phyloP scores from a whole-genome alignment of 2,797 vertebrate genomes.

The Dromococcyx pavoninus region DNA sequence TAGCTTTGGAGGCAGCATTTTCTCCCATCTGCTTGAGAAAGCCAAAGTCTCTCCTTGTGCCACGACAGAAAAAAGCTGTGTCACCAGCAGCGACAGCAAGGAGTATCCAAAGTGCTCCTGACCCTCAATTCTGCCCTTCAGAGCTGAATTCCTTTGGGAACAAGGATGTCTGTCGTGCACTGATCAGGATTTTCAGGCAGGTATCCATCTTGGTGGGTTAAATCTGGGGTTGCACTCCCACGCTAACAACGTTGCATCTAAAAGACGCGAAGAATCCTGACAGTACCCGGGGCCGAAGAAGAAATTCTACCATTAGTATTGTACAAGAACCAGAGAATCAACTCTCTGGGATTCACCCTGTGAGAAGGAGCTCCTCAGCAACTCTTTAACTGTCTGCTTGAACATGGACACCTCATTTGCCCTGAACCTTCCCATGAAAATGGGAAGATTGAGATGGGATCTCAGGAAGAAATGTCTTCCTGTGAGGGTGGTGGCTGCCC shows the following conservation, averaged over 20 bases:
- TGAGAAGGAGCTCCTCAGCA: background rate
- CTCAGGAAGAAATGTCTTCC: too few relatives aligned
- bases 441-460: too few relatives aligned
- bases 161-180: background rate
- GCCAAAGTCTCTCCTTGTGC: background rate
- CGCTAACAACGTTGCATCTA: background rate
- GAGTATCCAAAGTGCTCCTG: background rate
- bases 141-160: background rate
- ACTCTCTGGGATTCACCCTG: background rate
- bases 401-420: background rate
- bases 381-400: background rate
- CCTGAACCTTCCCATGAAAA: background rate
- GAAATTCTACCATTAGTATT: background rate
- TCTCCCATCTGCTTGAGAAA: background rate
- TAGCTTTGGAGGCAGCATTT: rapidly evolving
- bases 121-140: background rate
- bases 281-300: rapidly evolving
- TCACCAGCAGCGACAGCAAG: background rate
- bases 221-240: background rate
- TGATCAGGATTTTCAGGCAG: background rate
- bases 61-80: background rate
- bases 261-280: background rate
- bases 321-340: background rate
- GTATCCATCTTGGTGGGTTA: background rate
- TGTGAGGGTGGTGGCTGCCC: too few relatives aligned